These are phyloP conservation scores for Vanessa cardui DNA, from an alignment of 2,888 invertebrate genomes.

Conservation along the genomic window DNA sequence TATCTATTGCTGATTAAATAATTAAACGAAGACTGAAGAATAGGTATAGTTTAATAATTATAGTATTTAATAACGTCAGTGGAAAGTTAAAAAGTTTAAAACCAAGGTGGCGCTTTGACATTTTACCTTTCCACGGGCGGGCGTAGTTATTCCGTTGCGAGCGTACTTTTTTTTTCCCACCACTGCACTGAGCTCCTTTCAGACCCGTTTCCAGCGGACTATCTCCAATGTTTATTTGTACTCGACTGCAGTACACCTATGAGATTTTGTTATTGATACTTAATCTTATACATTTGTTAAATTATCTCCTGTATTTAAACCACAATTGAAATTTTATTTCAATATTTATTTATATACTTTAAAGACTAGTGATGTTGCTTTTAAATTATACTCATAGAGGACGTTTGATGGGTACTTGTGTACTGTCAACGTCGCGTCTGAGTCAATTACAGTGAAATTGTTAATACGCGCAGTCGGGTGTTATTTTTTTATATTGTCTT, in stretches of 20 bases:
- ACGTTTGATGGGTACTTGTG: neutral
- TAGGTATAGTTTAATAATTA: conserved; percentile 79
- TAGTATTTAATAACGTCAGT: conserved; percentile 69
- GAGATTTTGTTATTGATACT: conserved; percentile 1
- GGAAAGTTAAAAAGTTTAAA: conserved; percentile 40
- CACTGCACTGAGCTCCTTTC: conserved; percentile 23
- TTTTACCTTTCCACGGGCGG: conserved; percentile 35
- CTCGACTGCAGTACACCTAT: conserved; percentile 15
- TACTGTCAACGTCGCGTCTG: neutral
- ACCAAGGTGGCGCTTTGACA: conserved; percentile 36
- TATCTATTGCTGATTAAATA: conserved; percentile 72
- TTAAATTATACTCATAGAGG: neutral
- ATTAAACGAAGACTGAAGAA: conserved; percentile 81
- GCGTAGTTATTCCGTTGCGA: conserved; percentile 28
- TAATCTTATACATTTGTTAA: neutral
- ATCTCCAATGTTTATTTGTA: neutral
- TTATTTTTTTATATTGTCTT: conserved; percentile 4
- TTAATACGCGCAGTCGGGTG: conserved; percentile 24
- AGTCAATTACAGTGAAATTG: conserved; percentile 8
- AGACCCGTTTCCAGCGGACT: neutral
- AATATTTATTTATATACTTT: neutral
- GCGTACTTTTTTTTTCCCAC: conserved; percentile 19
- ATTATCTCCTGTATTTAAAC: neutral
- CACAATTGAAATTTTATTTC: neutral
- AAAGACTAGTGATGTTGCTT: neutral